Base-by-base conservation (phyloP, 2,888 invertebrate genomes). In the Noctuana brunneofusca region DNA sequence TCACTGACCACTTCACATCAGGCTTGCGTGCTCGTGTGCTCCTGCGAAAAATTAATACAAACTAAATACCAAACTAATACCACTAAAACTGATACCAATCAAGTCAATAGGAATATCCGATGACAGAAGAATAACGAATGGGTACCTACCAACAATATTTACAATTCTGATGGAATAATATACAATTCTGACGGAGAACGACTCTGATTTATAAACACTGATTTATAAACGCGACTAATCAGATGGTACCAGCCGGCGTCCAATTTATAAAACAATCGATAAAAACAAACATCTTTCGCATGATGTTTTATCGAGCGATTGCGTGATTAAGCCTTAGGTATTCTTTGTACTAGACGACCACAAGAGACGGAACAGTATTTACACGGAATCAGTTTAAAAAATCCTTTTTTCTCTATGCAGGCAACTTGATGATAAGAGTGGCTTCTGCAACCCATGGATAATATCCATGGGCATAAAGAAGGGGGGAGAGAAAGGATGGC, bases 281-380 rank as follows among this genome's bases (percentile, higher is more conserved):
- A 85, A 86, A 86, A 86, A 85, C 73, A 75, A 66, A 68, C 72
- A 74, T 75, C 76, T 79, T 80, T 79, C 74, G 72, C 79, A 80
- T 77, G 76, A 77, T 81, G 79, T 78, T 83, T 85, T 85, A 86
- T 84, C 67, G 83, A 78, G 70, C 57, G 63, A 74, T 87, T 71
- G 85, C 87, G 85, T 87, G 86, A 73, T 75, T 62, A 41, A 63
- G 5, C n/a, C n/a, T n/a, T n/a, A n/a, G 11, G 3, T 22, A 30
- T 24, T 38, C 27, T 43, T 16, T 53, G 58, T 49, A 50, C 22
- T 27, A 16, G 30, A 30, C 6, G 3, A 30, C 30, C 30, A 30
- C 30, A 41, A 49, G 49, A 24, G 57, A n/a, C 56, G 56, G n/a
- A 43, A n/a, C n/a, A n/a, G n/a, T n/a, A n/a, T n/a, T n/a, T n/a